Evolutionary conservation across 2,113 vertebrate species (phyloP).

Genomic region (Esox niger): DNA sequence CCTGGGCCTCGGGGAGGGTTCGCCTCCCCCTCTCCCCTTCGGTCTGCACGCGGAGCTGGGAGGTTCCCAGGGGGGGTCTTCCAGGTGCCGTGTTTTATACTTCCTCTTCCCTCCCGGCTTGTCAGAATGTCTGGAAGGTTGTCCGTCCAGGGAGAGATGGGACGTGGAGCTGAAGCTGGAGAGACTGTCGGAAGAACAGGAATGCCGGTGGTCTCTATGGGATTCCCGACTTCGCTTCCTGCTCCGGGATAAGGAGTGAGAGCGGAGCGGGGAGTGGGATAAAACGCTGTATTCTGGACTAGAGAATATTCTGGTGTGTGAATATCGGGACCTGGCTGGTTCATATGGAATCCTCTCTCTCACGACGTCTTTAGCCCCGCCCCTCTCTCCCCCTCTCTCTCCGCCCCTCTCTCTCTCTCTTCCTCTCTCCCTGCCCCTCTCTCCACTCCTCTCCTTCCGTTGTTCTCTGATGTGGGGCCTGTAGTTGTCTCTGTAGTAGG

Average conservation of each 20-base stretch:
- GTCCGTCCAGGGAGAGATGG: constrained; percentile 25
- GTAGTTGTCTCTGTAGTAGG: constrained; percentile 70
- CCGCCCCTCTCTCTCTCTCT: background rate
- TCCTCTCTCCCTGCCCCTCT: too few relatives aligned
- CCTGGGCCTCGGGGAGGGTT: background rate
- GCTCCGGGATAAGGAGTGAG: constrained; percentile 63
- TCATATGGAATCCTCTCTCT: background rate
- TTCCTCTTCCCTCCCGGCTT: constrained; percentile 84
- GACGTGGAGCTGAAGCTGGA: constrained; percentile 40
- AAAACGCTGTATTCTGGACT: constrained; percentile 31
- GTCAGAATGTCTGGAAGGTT: constrained; percentile 59
- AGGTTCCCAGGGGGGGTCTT: constrained; percentile 37
- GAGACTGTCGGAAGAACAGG: constrained; percentile 50
- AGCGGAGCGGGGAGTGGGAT: constrained; percentile 71
- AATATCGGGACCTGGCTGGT: constrained; percentile 24
- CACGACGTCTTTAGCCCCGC: constrained; percentile 43
- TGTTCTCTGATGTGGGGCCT: constrained; percentile 67
- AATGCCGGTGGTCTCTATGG: constrained; percentile 25
- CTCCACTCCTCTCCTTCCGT: constrained; percentile 47
- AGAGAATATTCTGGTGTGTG: background rate
- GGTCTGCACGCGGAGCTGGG: constrained; percentile 6
- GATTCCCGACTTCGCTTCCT: background rate
- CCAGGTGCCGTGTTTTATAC: constrained; percentile 79
- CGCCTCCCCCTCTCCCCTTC: background rate
- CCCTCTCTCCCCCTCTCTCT: constrained; percentile 37